Conservation (phyloP, 2,113 vertebrate genomes). For the Ailurus styani region DNA sequence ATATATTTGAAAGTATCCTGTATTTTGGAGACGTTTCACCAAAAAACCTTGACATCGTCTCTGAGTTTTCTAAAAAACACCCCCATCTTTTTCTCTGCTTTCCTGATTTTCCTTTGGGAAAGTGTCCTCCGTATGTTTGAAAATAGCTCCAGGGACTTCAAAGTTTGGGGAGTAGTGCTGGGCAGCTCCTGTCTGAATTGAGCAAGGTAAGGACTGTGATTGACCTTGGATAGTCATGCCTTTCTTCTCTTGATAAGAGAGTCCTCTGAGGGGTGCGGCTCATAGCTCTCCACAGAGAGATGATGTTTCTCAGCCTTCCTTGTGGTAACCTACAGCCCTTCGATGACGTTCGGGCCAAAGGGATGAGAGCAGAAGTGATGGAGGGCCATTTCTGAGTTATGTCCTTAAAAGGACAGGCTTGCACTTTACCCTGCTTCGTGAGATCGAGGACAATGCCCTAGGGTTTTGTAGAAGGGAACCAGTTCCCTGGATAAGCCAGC, state of each 20-base stretch:
- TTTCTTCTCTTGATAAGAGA: too few species aligned
- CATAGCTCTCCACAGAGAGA: fast-evolving
- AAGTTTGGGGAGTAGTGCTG: background rate
- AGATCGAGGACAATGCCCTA: background rate
- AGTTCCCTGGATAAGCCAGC: background rate
- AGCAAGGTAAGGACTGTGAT: too few species aligned
- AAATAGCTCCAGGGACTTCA: background rate
- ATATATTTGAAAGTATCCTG: background rate
- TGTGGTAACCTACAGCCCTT: background rate
- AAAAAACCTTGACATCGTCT: background rate
- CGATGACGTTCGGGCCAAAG: background rate
- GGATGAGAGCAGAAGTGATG: background rate
- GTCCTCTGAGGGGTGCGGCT: background rate
- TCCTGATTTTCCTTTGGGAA: background rate
- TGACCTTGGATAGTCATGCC: fast-evolving
- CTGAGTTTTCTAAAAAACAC: background rate
- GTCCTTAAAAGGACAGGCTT: background rate
- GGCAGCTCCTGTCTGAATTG: background rate
- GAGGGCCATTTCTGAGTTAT: background rate
- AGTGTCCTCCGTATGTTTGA: background rate
- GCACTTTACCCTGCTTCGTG: too few species aligned
- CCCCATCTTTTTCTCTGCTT: background rate
- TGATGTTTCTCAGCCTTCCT: background rate
- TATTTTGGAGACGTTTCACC: background rate
- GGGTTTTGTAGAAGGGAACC: background rate